A percentile compares a stretch with the other conserved stretches of the same genome.
Evolutionary conservation across 2,113 vertebrate genomes (phyloP).

Genomic region (Amphiprion percula): DNA sequence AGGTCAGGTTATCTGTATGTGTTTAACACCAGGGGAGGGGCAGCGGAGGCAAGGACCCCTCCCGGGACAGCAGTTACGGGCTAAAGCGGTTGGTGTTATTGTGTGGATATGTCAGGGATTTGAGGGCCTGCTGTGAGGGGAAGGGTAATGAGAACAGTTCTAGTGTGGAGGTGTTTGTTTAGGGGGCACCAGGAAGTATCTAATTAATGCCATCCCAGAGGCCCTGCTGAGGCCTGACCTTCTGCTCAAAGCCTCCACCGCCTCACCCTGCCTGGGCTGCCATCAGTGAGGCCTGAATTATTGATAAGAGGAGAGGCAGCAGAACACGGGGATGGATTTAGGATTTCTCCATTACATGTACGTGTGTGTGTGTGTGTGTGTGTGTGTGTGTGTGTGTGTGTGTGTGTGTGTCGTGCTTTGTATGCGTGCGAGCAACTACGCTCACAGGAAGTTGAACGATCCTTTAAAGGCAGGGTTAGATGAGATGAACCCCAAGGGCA

Average conservation of each 20-base stretch:
- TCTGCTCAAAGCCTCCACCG: constrained; percentile 81
- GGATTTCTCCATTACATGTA: constrained; percentile 46
- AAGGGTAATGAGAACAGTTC: constrained; percentile 79
- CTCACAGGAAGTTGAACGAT: constrained; percentile 63
- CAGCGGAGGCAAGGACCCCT: constrained; percentile 20
- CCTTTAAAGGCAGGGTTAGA: constrained; percentile 56
- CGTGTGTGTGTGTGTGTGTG: constrained; percentile 20
- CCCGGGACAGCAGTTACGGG: constrained; percentile 54
- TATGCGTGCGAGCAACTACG: constrained; percentile 37
- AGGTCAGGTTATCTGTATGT: constrained; percentile 56
- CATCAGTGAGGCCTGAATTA: constrained; percentile 79
- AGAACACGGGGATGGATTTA: constrained; percentile 52
- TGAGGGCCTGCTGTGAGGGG: constrained; percentile 67
- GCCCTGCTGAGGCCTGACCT: constrained; percentile 82
- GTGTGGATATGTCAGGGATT: constrained; percentile 70
- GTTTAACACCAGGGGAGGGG: not conserved
- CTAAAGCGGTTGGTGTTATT: constrained; percentile 53
- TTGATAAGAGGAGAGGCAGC: constrained; percentile 76
- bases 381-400: constrained; percentile 19
- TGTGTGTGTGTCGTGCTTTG: constrained; percentile 13
- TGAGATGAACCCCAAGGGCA: constrained; percentile 43
- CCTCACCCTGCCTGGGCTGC: constrained; percentile 62
- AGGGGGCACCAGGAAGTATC: constrained; percentile 74
- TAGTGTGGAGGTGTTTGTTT: constrained; percentile 68
- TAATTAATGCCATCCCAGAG: constrained; percentile 85